Evolutionary conservation across 2,113 vertebrate species (phyloP).

Genomic region (Pseudorhombus dupliciocellatus): DNA sequence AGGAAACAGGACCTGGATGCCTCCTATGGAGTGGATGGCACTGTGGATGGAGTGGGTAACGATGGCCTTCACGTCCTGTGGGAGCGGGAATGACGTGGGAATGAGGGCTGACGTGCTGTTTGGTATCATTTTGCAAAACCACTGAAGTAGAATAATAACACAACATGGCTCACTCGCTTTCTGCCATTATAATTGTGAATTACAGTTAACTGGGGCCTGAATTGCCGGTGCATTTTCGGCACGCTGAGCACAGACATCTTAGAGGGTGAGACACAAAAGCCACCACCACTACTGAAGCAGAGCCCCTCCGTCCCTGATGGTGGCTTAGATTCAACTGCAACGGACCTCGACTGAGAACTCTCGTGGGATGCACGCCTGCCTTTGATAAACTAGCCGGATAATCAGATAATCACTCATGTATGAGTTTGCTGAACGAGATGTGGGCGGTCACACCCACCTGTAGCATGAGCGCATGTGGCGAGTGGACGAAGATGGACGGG

Average conservation of each 20-base stretch:
- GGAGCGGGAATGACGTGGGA: slow-evolving; percentile 1
- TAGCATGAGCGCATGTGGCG: slow-evolving; percentile 97
- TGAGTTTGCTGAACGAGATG: slow-evolving; percentile 9
- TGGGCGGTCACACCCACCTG: slow-evolving; percentile 84
- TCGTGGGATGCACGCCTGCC: slow-evolving; percentile 10
- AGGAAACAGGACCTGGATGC: slow-evolving; percentile 98
- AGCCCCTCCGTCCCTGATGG: not conserved
- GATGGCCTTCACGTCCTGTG: slow-evolving; percentile 98
- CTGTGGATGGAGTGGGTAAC: slow-evolving; percentile 99
- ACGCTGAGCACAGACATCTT: not conserved
- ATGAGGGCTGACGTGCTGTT: not conserved
- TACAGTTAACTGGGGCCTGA: slow-evolving; percentile 1
- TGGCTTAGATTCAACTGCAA: not conserved
- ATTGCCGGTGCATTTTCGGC: not conserved
- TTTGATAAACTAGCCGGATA: slow-evolving; percentile 12
- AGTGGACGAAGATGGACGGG: slow-evolving; percentile 97
- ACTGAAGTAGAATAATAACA: slow-evolving; percentile 5
- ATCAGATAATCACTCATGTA: slow-evolving; percentile 26
- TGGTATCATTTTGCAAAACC: not conserved
- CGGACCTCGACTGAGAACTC: not conserved
- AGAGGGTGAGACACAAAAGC: not conserved
- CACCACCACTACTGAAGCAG: not conserved
- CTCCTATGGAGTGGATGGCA: slow-evolving; percentile 98
- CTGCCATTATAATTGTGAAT: slow-evolving; percentile 1
- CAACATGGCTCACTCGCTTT: not conserved